Evolutionary conservation across 2,797 vertebrate genomes (phyloP).

Genomic region (Liasis olivaceus): DNA sequence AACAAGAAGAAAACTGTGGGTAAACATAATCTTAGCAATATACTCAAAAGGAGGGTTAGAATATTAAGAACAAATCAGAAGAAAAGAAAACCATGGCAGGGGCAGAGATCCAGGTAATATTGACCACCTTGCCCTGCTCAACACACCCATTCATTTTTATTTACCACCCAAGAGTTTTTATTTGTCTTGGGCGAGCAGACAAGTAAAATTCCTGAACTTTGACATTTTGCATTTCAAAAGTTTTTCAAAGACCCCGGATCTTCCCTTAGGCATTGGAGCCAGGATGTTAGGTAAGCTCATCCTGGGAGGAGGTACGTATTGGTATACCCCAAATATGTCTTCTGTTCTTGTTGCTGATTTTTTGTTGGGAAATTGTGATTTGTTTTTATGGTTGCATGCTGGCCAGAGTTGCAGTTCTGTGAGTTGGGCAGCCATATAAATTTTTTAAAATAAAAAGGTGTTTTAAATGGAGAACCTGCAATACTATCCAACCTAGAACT

Average conservation of each 20-base stretch:
- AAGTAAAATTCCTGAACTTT: neutral
- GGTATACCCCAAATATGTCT: neutral
- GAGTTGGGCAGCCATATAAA: neutral
- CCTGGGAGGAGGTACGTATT: neutral
- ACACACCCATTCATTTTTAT: neutral
- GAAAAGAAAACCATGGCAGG: neutral
- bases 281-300: neutral
- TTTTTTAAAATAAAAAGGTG: neutral
- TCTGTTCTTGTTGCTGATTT: neutral
- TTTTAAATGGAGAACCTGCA: neutral
- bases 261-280: neutral
- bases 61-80: neutral
- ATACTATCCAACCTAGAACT: neutral
- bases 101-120: neutral
- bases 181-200: neutral
- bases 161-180: neutral
- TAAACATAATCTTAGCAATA: no score
- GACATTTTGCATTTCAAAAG: neutral
- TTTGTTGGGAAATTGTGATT: neutral
- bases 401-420: neutral
- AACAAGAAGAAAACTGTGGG: no score
- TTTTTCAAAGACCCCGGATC: neutral
- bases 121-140: neutral
- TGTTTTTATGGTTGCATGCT: neutral
- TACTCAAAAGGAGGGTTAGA: neutral